Conservation (phyloP, 2,797 vertebrate genomes). For the Todus mexicanus region DNA sequence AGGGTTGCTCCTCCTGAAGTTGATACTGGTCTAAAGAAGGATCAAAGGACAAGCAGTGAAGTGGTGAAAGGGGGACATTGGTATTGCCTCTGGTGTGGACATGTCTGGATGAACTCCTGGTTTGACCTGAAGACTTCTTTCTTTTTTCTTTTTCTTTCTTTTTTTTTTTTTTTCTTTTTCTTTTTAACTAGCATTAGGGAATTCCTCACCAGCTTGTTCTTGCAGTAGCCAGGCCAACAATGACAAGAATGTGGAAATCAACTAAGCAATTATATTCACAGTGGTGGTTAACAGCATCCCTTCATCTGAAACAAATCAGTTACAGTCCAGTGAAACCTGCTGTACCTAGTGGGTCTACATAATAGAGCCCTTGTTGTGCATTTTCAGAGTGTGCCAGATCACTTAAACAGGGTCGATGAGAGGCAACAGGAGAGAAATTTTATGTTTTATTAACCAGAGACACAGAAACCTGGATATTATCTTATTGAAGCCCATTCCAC, state of each 20-base stretch:
- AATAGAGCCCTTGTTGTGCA: constrained; percentile 40
- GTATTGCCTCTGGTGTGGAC: not conserved
- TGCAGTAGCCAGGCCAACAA: constrained; percentile 20
- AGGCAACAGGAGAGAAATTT: constrained; percentile 8
- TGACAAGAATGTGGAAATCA: constrained; percentile 22
- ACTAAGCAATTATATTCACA: constrained; percentile 58
- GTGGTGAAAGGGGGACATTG: not conserved
- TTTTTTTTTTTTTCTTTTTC: not conserved
- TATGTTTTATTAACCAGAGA: constrained; percentile 14
- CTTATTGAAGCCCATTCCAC: not conserved
- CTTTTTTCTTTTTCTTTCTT: not conserved
- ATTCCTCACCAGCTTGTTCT: constrained; percentile 43
- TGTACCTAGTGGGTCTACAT: constrained; percentile 27
- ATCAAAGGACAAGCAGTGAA: not conserved
- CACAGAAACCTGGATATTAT: not conserved
- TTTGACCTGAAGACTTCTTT: constrained; percentile 9
- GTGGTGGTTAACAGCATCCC: constrained; percentile 58
- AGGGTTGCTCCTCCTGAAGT: not conserved
- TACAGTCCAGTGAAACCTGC: constrained; percentile 64
- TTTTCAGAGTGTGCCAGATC: not conserved
- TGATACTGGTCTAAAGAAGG: not conserved
- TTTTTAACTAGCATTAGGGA: not conserved
- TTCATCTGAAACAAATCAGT: constrained; percentile 66
- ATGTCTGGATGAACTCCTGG: not conserved
- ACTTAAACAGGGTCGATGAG: not conserved